Percentiles rank a stretch among this genome's conserved stretches.
phyloP scores from a whole-genome alignment of 2,113 vertebrate genomes.

The Oncorhynchus nerka region DNA sequence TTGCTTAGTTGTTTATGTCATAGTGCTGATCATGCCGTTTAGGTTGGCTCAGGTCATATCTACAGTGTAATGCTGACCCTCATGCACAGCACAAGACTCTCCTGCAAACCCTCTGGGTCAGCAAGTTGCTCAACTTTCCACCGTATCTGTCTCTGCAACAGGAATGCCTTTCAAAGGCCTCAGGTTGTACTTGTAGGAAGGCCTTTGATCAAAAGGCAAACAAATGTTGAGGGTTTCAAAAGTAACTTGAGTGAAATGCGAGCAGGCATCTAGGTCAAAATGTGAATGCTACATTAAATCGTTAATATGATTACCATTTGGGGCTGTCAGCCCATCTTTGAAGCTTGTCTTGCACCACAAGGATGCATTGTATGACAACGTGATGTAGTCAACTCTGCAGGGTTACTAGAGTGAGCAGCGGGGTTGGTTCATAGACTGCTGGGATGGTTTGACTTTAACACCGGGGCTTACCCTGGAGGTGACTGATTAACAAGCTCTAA shows the following conservation, averaged over 20 bases:
- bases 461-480: background rate
- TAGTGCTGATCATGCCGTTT: conserved; percentile 11
- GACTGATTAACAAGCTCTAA: background rate
- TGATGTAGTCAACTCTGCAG: conserved; percentile 8
- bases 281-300: conserved; percentile 32
- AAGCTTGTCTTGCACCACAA: conserved; percentile 27
- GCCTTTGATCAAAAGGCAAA: no score
- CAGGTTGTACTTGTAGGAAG: no score
- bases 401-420: background rate
- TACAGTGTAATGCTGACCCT: background rate
- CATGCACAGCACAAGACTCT: conserved; percentile 7
- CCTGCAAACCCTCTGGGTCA: conserved; percentile 9
- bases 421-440: background rate
- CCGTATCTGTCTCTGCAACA: background rate
- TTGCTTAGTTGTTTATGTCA: background rate
- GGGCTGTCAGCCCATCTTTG: conserved; percentile 41
- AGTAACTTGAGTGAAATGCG: no score
- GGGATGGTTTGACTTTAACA: background rate
- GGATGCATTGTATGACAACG: conserved; percentile 14
- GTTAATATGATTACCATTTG: conserved; percentile 18
- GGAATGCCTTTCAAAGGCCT: background rate
- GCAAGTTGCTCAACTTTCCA: conserved; percentile 13
- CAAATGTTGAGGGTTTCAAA: no score
- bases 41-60: conserved; percentile 1
- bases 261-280: no score